phyloP scores from a whole-genome alignment of 2,113 vertebrate genomes.

The Lota lota region DNA sequence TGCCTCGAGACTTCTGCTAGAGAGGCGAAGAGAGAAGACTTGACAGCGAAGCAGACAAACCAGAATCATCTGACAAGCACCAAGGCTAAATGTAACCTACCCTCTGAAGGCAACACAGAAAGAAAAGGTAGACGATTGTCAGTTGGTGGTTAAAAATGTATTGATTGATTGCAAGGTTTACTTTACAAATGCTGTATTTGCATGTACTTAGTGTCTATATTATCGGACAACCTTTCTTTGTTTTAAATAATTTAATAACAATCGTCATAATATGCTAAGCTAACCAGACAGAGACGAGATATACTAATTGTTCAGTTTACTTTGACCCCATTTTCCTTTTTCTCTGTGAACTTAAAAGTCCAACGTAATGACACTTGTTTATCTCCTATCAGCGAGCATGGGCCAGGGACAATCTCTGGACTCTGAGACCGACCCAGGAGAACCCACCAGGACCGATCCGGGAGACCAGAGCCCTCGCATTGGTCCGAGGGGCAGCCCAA shows the following conservation, averaged over 20 bases:
- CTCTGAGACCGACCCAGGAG: conserved; percentile 15
- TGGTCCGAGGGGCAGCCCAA: neutral
- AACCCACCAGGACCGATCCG: conserved; percentile 2
- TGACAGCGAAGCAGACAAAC: neutral
- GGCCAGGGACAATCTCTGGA: conserved; percentile 73
- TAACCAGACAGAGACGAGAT: neutral
- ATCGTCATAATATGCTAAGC: neutral
- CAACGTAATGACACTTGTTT: conserved; percentile 2
- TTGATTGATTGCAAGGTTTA: neutral
- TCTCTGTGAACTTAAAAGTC: neutral
- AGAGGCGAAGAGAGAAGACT: conserved; percentile 1
- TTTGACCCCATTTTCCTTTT: neutral
- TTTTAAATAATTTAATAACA: neutral
- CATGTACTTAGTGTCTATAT: neutral
- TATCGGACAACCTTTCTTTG: neutral
- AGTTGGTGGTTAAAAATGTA: conserved; percentile 9
- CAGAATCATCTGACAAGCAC: neutral
- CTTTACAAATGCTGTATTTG: neutral
- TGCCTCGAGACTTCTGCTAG: conserved; percentile 22
- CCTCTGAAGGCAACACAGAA: conserved; percentile 23
- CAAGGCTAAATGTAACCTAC: no score
- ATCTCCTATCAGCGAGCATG: conserved; percentile 60
- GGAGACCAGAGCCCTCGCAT: conserved; percentile 3
- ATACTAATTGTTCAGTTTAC: neutral
- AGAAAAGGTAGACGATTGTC: conserved; percentile 14